Base-by-base conservation (phyloP, 2,797 vertebrate genomes). In the Sphenodon punctatus region DNA sequence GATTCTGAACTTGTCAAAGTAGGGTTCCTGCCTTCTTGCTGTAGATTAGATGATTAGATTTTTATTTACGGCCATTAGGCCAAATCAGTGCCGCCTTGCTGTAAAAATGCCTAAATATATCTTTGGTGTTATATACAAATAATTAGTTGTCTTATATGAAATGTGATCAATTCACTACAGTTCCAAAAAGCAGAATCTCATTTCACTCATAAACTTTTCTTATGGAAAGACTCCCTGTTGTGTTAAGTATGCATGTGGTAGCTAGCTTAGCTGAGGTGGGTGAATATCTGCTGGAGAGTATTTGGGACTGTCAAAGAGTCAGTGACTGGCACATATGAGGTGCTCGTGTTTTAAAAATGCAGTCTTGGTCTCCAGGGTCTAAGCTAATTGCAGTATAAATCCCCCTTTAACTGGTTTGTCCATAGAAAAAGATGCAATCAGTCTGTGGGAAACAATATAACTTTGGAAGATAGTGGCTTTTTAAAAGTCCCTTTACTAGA, bases 391-490 rank as follows among this genome's bases (percentile, higher is more conserved):
- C 70, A 72, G 34, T 60, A 72, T 8, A 72, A 27, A 12, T 14
- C 25, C 43, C 30, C 17, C 45, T 38, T 72, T 42, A 38, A 43
- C 27, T 55, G 56, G 42, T 36, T 48, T 48, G 43, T 48, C 32
- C 66, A 12, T 66, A 13, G 15, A 16, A 25, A 14, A 16, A 22
- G 13, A 48, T 30, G 66, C 14, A 66, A 22, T 58, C 22, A 85
- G 74, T 53, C n/a, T 25, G 51, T 45, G 17, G n/a, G 46, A 23
- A 70, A 66, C 53, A 75, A 55, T 53, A 72, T 78, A 84, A 75
- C 49, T 65, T 17, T 55, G 43, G n/a, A 73, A 80, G 77, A 78
- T 82, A 80, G 67, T 82, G 80, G 82, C 70, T 39, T 70, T 23
- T 80, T 34, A 49, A 75, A 71, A 45, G 72, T 87, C 81, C 20